Conservation (phyloP, 2,888 invertebrate genomes). For the Rotaria macrura region DNA sequence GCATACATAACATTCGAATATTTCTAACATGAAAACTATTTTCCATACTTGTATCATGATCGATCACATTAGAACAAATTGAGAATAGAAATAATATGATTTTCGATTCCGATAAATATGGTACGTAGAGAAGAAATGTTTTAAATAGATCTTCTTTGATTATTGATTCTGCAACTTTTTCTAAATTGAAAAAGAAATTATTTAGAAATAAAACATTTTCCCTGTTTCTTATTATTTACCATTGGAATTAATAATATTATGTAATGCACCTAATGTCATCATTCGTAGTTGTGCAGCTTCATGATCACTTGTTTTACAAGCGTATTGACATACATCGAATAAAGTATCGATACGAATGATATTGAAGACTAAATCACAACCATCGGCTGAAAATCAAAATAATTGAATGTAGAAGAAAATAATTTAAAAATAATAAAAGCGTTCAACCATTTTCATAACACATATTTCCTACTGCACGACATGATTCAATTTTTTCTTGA, state of each 20-base stretch:
- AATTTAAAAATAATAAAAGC: not conserved
- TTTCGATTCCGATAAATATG: not conserved
- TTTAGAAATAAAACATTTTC: not conserved
- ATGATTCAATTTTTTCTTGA: slow-evolving; percentile 9
- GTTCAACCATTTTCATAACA: not conserved
- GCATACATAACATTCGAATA: no score
- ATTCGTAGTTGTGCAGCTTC: not conserved
- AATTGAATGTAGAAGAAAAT: no score
- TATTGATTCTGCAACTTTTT: not conserved
- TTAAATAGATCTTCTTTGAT: not conserved
- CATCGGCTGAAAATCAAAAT: not conserved
- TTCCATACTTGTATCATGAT: not conserved
- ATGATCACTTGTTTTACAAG: not conserved
- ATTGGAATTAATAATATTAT: slow-evolving; percentile 11
- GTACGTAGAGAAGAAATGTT: not conserved
- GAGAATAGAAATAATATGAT: not conserved
- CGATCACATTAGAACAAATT: not conserved
- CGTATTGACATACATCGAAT: not conserved
- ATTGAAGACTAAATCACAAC: not conserved
- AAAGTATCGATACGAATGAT: not conserved
- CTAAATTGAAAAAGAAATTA: not conserved
- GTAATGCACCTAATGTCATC: slow-evolving; percentile 19
- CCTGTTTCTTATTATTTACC: not conserved
- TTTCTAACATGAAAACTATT: no score
- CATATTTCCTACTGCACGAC: slow-evolving; percentile 9